These are phyloP conservation scores for Phrynosoma platyrhinos DNA, from an alignment of 2,113 vertebrate species.

Conservation along the genomic window DNA sequence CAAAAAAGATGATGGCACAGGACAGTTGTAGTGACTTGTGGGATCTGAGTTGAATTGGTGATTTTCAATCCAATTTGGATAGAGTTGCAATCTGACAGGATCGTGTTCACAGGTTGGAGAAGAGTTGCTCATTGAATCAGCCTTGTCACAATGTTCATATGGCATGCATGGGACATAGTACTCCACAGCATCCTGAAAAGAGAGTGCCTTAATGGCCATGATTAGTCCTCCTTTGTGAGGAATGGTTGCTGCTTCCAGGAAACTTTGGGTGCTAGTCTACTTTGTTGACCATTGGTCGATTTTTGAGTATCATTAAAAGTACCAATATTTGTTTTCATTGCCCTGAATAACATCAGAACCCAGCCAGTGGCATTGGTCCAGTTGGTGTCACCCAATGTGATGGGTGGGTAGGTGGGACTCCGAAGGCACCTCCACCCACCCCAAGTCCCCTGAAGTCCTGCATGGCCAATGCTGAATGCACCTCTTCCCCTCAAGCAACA, in stretches of 20 bases:
- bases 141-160: neutral
- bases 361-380: too few relatives aligned
- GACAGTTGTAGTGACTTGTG: neutral
- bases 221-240: too few relatives aligned
- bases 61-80: neutral
- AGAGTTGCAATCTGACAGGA: neutral
- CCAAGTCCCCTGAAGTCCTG: too few relatives aligned
- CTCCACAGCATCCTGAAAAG: neutral
- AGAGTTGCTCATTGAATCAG: neutral
- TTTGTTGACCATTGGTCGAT: too few relatives aligned
- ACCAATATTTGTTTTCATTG: neutral
- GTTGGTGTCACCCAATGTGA: too few relatives aligned
- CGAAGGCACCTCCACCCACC: too few relatives aligned
- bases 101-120: neutral
- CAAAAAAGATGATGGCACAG: neutral
- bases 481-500: too few relatives aligned
- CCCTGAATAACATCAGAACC: neutral
- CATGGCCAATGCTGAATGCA: too few relatives aligned
- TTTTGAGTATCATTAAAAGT: neutral
- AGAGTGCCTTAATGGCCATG: too few relatives aligned
- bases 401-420: too few relatives aligned
- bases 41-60: neutral
- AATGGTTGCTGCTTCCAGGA: too few relatives aligned
- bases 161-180: neutral
- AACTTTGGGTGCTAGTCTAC: neutral